Percentiles rank a stretch among this genome's conserved stretches.
Conservation (phyloP, 2,888 invertebrate species). For the Chesias legatella region DNA sequence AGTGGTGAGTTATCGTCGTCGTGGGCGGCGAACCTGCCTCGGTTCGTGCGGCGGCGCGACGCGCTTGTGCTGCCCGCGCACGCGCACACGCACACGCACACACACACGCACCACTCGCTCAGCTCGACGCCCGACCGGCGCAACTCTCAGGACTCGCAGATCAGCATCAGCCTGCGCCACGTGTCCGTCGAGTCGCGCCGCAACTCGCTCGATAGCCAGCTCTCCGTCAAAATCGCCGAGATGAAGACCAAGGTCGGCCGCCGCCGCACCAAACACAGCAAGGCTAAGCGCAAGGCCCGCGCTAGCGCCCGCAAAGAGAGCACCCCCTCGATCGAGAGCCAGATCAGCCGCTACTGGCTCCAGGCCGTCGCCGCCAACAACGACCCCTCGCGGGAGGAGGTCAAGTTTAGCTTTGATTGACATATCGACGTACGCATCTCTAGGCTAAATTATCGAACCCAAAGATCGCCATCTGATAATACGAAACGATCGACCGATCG, state of each 20-base stretch:
- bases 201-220: constrained; percentile 93
- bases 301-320: constrained; percentile 81
- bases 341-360: constrained; percentile 84
- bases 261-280: constrained; percentile 68
- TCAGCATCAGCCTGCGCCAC: constrained; percentile 89
- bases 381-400: constrained; percentile 76
- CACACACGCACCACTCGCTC: constrained; percentile 71
- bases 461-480: constrained; percentile 25
- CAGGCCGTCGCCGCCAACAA: constrained; percentile 81
- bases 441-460: constrained; percentile 40
- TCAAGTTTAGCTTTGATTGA: constrained; percentile 73
- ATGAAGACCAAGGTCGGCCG: constrained; percentile 86
- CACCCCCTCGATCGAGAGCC: constrained; percentile 90
- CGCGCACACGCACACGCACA: no score
- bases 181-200: constrained; percentile 92
- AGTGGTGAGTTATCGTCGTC: constrained; percentile 93
- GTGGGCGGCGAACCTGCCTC: constrained; percentile 94
- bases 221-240: constrained; percentile 91
- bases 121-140: constrained; percentile 81
- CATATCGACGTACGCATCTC: constrained; percentile 33
- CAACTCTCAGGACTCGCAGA: constrained; percentile 83
- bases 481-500: constrained; percentile 7
- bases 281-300: constrained; percentile 65
- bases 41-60: constrained; percentile 90
- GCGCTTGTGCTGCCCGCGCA: constrained; percentile 84